phyloP scores from a whole-genome alignment of 2,888 invertebrate species.

The Meliscaeva auricollis region DNA sequence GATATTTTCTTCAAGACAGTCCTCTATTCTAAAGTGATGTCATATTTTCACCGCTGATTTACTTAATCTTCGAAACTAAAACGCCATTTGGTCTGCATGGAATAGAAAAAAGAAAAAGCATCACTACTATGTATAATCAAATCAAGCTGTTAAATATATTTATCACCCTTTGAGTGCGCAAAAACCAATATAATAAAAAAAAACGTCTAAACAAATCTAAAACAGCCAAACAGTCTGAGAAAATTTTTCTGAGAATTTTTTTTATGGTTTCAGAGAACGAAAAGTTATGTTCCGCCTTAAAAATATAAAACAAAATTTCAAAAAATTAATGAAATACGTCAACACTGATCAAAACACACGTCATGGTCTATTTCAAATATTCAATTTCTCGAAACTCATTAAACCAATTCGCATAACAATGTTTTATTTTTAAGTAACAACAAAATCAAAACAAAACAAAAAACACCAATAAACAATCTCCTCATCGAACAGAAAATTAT shows the following conservation, averaged over 20 bases:
- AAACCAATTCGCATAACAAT: conserved; percentile 11
- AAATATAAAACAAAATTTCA: background rate
- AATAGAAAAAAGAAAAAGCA: no score
- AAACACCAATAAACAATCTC: conserved; percentile 17
- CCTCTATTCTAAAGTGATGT: no score
- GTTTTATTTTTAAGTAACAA: background rate
- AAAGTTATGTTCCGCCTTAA: background rate
- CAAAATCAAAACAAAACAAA: background rate
- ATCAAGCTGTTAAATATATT: no score
- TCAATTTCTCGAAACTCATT: conserved; percentile 1
- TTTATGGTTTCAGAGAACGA: no score
- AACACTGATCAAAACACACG: conserved; percentile 20
- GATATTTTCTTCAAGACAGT: no score
- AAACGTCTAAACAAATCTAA: background rate
- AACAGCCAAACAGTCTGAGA: conserved; percentile 1
- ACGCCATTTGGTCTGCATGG: no score
- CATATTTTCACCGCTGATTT: no score
- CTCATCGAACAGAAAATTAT: background rate
- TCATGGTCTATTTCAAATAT: background rate
- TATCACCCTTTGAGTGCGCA: background rate
- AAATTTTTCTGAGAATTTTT: background rate
- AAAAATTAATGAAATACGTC: background rate
- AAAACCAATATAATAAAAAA: background rate
- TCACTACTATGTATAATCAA: no score
- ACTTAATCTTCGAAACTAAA: no score